Conservation (phyloP, 1,140 invertebrate species). For the Scaptomyza pallida region DNA sequence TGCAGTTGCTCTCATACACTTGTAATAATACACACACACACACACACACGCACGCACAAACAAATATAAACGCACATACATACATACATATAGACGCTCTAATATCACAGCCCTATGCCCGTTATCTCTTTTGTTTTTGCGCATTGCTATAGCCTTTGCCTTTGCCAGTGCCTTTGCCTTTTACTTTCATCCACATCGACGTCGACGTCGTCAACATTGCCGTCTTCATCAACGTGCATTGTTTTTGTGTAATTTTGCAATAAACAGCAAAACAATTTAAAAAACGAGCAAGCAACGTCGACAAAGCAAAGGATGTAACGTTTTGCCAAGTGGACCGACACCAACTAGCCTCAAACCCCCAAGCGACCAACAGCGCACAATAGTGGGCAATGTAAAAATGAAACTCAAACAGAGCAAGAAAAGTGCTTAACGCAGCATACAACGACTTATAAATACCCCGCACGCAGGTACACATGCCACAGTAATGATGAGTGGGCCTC, state of each 20-base stretch:
- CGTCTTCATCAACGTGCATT: slow-evolving; percentile 77
- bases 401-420: slow-evolving; percentile 20
- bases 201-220: slow-evolving; percentile 49
- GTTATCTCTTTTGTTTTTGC: slow-evolving; percentile 73
- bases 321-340: slow-evolving; percentile 79
- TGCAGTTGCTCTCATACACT: slow-evolving; percentile 64
- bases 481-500: too few species aligned
- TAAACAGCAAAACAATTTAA: slow-evolving; percentile 82
- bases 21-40: slow-evolving; percentile 8
- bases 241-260: slow-evolving; percentile 83
- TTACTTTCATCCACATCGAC: slow-evolving; percentile 12
- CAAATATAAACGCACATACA: slow-evolving; percentile 6
- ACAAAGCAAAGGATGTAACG: slow-evolving; percentile 80
- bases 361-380: slow-evolving; percentile 17
- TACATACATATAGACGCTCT: slow-evolving; percentile 22
- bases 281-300: slow-evolving; percentile 49
- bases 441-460: background rate
- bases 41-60: slow-evolving; percentile 24
- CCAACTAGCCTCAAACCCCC: slow-evolving; percentile 36
- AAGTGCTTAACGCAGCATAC: background rate
- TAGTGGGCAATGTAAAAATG: slow-evolving; percentile 64
- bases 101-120: slow-evolving; percentile 11
- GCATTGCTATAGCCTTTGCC: slow-evolving; percentile 25
- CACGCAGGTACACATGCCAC: background rate
- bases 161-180: slow-evolving; percentile 28